Base-by-base conservation (phyloP, 2,113 vertebrate species). In the Hippocampus mohnikei region DNA sequence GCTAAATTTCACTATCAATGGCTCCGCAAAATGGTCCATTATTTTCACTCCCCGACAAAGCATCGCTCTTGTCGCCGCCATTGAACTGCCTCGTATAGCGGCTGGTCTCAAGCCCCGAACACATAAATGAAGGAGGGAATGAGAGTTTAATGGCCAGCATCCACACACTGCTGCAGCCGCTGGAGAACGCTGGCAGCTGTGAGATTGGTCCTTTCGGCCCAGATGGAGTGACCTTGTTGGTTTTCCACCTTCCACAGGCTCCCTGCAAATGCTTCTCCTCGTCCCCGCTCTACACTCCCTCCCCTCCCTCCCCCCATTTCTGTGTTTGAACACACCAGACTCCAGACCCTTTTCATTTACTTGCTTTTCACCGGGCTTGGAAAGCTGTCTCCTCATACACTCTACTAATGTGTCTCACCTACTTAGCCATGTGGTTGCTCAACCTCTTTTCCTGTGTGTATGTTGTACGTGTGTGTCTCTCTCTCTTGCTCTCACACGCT, bases 201-300 rank as follows among this genome's bases (percentile, higher is more conserved):
- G 74, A 41, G 73, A 74, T 74, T 69, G 74, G 72, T 81, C 75
- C 79, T 76, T 66, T 42, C 62, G 71, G 55, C 78, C 70, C 77
- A 74, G 55, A 78, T 41, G 76, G 64, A 86, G 76, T 48, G 75
- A 82, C 81, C 67, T 71, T 56, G 79, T 79, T 81, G 85, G 77
- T 87, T 88, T 85, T 87, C 73, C 80, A 77, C 78, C 84, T 83
- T 86, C 65, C 78, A 81, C 87, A 87, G 87, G 79, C 85, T 87
- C 79, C 75, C 27, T 81, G 62, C 77, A 72, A 78, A 79, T 75
- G 44, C 72, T 71, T 69, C 65, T 79, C 59, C 88, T 89, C 80
- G 81, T 89, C 87, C 69, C 40, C n/a, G 33, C 72, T 40, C 50
- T 6, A 37, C 33, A 37, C 5, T 33, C 29, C 29, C 29, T 5